Evolutionary conservation across 2,888 invertebrate genomes (phyloP), one percentile per base, ranked within the genome.

Genomic region (Leptopilina drosophilae): DNA sequence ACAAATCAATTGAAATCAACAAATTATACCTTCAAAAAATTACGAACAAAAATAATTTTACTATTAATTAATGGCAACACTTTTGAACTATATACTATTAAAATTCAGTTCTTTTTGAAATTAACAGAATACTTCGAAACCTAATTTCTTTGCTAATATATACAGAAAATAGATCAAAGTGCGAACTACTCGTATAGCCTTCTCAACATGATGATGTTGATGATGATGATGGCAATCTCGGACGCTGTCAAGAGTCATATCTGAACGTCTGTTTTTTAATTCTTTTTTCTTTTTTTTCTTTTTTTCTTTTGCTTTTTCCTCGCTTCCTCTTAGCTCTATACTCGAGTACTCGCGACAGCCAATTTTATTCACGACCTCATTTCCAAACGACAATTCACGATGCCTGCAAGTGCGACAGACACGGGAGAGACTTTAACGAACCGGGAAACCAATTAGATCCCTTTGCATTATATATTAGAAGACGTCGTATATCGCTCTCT

Each of bases 401-500:
- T 77, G 80, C 26, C 46, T 80, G 80, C 80, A 80, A 84, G 82
- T 78, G 81, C 76, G 79, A 83, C 76, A 79, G 81, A 77, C 73
- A 73, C 73, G 78, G 76, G 81, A 79, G 78, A 80, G 78, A 80
- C 81, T 76, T 84, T 84, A 84, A 84, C 84, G 84, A 84, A 83
- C 84, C 67, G 84, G 82, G 81, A 81, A 83, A 82, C 82, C 83
- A 84, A 84, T 84, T 84, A 84, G 84, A 84, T 84, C 82, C 78
- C 73, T 82, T 33, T 81, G 77, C 82, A 81, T 83, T 84, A 76
- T 81, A 26, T 56, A 26, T 73, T 73, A 33, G 33, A 33, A 33
- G 33, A 33, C 33, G 33, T 33, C 33, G 33, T 33, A 33, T 33
- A 33, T 33, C 33, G 33, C 33, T 73, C 73, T 73, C 73, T 73